A percentile compares a stretch with the other conserved stretches of the same genome.
Evolutionary conservation across 2,888 invertebrate species (phyloP).

Genomic region (Erebia palarica): DNA sequence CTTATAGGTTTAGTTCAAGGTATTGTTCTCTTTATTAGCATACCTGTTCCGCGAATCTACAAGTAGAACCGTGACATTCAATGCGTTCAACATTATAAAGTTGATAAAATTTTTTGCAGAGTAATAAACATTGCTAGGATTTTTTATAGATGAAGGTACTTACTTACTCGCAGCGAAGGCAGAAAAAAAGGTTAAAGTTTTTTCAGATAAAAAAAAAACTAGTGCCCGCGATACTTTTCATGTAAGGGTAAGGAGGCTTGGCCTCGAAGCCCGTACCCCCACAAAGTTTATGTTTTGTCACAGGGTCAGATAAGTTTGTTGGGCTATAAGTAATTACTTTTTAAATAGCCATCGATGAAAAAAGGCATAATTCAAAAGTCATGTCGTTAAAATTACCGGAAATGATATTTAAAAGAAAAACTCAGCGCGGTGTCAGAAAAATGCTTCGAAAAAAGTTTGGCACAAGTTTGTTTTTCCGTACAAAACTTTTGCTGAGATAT

Average conservation of each 20-base stretch:
- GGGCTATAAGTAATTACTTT: too few species aligned
- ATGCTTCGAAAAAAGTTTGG: conserved; percentile 37
- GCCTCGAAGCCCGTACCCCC: too few species aligned
- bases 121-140: not conserved
- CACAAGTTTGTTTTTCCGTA: conserved; percentile 31
- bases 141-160: not conserved
- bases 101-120: not conserved
- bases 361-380: too few species aligned
- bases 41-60: not conserved
- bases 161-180: too few species aligned
- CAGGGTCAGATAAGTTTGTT: too few species aligned
- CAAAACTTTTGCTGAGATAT: conserved; percentile 27
- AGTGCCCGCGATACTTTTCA: too few species aligned
- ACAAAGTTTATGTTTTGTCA: too few species aligned
- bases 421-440: conserved; percentile 36
- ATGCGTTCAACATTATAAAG: not conserved
- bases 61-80: not conserved
- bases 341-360: too few species aligned
- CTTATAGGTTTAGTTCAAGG: too few species aligned
- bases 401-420: conserved; percentile 31
- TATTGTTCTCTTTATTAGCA: not conserved
- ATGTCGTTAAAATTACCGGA: conserved; percentile 36
- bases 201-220: too few species aligned
- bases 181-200: too few species aligned
- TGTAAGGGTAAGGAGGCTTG: too few species aligned